A percentile compares a stretch with the other conserved stretches of the same genome.
phyloP scores from a whole-genome alignment of 2,113 vertebrate genomes.

The Epinephelus moara region DNA sequence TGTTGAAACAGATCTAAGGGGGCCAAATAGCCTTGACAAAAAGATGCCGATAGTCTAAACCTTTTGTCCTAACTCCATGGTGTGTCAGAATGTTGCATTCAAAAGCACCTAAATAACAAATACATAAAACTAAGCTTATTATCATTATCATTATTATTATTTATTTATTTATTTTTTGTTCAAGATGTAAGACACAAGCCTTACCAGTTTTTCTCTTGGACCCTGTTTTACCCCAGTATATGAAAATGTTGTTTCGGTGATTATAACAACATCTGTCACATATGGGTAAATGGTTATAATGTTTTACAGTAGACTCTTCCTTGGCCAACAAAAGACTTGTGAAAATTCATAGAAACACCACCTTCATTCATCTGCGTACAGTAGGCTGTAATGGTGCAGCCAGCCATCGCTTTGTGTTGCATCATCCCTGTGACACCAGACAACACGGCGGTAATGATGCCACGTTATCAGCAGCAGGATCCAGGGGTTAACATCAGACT shows the following conservation, averaged over 20 bases:
- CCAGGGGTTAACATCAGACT: conserved; percentile 37
- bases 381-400: not conserved
- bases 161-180: not conserved
- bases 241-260: not conserved
- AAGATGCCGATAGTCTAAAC: not conserved
- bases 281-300: not conserved
- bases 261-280: not conserved
- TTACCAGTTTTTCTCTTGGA: too few species aligned
- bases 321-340: not conserved
- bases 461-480: conserved; percentile 5
- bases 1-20: too few species aligned
- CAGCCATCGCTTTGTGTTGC: conserved; percentile 18
- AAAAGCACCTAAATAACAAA: not conserved
- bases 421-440: conserved; percentile 35
- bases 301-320: not conserved
- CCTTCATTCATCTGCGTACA: not conserved
- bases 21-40: not conserved
- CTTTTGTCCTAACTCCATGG: not conserved
- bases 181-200: too few species aligned
- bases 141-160: too few species aligned
- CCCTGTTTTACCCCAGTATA: not conserved
- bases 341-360: too few species aligned
- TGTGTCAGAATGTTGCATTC: not conserved
- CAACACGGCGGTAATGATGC: conserved; percentile 19
- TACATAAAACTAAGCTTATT: not conserved